Evolutionary conservation across 2,797 vertebrate species (phyloP).

Genomic region (Bradypodion pumilum): DNA sequence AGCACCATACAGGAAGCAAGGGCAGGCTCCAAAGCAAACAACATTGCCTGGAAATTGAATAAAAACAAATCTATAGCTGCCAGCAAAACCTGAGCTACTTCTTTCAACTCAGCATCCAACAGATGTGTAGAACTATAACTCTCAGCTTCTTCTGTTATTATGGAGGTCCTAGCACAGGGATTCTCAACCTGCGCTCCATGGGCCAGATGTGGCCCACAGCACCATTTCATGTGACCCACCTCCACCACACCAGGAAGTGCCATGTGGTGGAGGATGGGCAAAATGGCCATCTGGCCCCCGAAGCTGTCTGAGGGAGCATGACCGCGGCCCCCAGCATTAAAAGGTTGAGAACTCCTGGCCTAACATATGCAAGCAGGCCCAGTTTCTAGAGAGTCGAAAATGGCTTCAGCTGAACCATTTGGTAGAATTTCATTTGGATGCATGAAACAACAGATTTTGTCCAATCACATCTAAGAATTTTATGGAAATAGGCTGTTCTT

Average conservation of each 20-base stretch:
- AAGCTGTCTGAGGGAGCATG: too few species aligned
- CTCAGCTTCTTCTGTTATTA: neutral
- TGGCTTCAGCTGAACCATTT: neutral
- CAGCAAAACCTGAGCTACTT: neutral
- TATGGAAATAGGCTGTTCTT: neutral
- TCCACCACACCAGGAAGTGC: too few species aligned
- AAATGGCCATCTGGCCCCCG: too few species aligned
- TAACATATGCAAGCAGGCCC: neutral
- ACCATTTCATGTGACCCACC: too few species aligned
- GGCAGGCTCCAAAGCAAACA: neutral
- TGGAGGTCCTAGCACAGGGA: too few species aligned
- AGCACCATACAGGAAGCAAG: neutral
- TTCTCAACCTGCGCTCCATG: too few species aligned
- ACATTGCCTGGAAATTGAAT: neutral
- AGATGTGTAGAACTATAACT: neutral
- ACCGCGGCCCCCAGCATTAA: too few species aligned
- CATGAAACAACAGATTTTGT: neutral
- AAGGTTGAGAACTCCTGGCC: too few species aligned
- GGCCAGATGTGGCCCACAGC: neutral
- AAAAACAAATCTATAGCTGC: neutral
- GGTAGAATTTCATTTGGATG: neutral
- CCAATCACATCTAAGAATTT: neutral
- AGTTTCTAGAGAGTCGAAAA: neutral
- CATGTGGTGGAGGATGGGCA: too few species aligned
- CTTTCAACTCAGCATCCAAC: neutral